Conservation (phyloP, 2,888 invertebrate species). For the Agonopterix subpropinquella region DNA sequence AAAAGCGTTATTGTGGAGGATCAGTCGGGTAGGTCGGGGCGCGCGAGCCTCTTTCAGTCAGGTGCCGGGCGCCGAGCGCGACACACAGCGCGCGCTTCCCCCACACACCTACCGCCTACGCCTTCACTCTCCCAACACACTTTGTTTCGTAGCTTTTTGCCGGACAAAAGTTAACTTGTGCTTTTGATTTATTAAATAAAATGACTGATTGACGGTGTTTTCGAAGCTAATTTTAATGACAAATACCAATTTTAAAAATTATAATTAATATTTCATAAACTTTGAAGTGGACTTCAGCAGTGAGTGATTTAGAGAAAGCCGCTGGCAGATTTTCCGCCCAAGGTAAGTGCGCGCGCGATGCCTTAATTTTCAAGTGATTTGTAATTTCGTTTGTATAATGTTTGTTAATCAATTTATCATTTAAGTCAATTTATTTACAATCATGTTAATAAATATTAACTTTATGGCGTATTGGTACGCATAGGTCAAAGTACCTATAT, state of each 20-base stretch:
- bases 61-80: conserved; percentile 67
- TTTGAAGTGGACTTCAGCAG: conserved; percentile 37
- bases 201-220: not conserved
- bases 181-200: not conserved
- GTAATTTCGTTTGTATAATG: no score
- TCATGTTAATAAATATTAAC: no score
- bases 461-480: no score
- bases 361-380: no score
- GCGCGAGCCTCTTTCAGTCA: conserved; percentile 69
- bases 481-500: no score
- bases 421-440: no score
- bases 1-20: conserved; percentile 59
- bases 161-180: not conserved
- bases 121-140: conserved; percentile 12
- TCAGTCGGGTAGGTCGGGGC: conserved; percentile 71
- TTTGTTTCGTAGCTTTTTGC: not conserved
- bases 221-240: not conserved
- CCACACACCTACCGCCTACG: conserved; percentile 15
- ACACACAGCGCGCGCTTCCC: conserved; percentile 28
- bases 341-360: conserved; percentile 35
- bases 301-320: conserved; percentile 40
- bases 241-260: conserved; percentile 2
- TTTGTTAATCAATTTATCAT: no score
- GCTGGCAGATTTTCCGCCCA: conserved; percentile 31
- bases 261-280: no score